Evolutionary conservation across 2,113 vertebrate species (phyloP), one percentile per base, ranked within the genome.

Genomic region (Toxotes jaculatrix): DNA sequence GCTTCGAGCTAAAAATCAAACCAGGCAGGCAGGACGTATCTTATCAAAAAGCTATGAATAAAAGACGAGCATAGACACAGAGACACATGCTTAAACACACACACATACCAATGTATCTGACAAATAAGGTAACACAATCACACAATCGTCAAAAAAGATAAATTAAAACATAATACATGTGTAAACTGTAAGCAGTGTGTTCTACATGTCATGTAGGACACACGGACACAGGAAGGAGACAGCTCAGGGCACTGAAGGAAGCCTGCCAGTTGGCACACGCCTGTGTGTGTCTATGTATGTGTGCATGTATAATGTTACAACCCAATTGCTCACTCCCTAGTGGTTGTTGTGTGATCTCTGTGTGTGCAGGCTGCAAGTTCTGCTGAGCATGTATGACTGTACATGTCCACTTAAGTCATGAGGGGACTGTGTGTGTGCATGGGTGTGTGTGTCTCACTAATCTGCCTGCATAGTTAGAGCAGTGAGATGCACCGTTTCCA

Each of bases 401-500:
- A 78, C 79, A 70, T 74, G 75, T 85, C 82, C 81, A 87, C 81
- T 62, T 85, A 69, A 63, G 47, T 61, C 70, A 36, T 74, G 45
- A 65, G 51, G 31, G 63, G 69, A 51, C 14, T 59, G 1, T 53
- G 65, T 53, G 55, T 62, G 40, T 78, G 64, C n/a, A n/a, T 77
- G 59, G 32, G 19, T 49, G 67, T 36, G 45, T 34, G 68, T 27
- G 27, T 27, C 27, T 40, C 55, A 68, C 86, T 89, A 89, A 89
- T 92, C 87, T 89, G 86, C 27, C 68, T 32, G 83, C 74, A 79
- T 80, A 69, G 86, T 89, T 89, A 84, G 82, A 74, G 86, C 84
- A 85, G 73, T 71, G 80, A 91, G 79, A 91, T 80, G 89, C 72
- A 74, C 77, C 76, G 79, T 84, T 85, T 91, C 91, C 89, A 91